Conservation (phyloP, 2,888 invertebrate genomes). For the Bombylius discolor region DNA sequence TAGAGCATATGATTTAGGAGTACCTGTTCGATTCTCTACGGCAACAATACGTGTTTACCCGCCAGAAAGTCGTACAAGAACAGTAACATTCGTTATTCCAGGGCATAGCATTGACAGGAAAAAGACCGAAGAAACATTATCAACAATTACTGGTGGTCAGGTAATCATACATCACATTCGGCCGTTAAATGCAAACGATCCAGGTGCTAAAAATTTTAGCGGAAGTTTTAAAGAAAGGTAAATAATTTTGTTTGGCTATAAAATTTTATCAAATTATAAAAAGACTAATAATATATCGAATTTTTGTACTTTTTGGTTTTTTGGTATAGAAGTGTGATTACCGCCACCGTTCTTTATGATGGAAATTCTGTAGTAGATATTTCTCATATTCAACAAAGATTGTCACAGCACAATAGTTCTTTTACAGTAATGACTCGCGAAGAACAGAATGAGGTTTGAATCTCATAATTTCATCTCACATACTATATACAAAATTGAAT, state of each 20-base stretch:
- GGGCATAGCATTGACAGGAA: constrained; percentile 59
- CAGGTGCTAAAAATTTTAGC: constrained; percentile 42
- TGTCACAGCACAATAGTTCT: constrained; percentile 37
- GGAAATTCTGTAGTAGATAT: constrained; percentile 56
- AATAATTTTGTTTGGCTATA: too few relatives aligned
- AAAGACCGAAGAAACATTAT: constrained; percentile 61
- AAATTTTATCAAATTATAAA: too few relatives aligned
- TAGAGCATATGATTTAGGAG: constrained; percentile 72
- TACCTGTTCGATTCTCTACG: constrained; percentile 60
- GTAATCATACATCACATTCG: constrained; percentile 63
- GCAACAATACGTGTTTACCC: constrained; percentile 65
- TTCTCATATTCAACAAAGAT: constrained; percentile 53
- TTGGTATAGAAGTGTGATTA: constrained; percentile 50
- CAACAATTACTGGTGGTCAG: constrained; percentile 64
- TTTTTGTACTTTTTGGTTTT: not conserved
- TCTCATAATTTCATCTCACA: too few relatives aligned
- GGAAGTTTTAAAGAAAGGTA: constrained; percentile 45
- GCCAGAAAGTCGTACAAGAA: constrained; percentile 59
- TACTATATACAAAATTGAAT: too few relatives aligned
- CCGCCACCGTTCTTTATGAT: constrained; percentile 54
- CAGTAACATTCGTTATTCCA: constrained; percentile 71
- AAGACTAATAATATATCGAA: too few relatives aligned
- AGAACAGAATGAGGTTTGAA: constrained; percentile 25
- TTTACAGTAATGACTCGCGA: constrained; percentile 30
- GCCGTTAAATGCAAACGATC: constrained; percentile 46